phyloP scores from a whole-genome alignment of 2,797 vertebrate species.

The Leptatherina wallacei region DNA sequence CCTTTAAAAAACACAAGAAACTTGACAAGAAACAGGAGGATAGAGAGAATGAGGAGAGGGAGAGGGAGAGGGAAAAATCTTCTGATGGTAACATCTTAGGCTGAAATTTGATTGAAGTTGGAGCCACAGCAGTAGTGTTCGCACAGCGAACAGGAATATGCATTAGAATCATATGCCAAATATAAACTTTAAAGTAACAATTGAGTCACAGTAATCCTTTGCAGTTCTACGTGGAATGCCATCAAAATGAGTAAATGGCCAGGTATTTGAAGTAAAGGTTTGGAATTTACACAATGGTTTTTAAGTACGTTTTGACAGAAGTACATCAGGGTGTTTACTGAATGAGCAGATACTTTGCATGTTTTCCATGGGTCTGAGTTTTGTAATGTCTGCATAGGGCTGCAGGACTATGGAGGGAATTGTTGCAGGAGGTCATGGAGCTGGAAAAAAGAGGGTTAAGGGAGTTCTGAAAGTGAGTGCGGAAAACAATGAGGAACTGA shows the following conservation, averaged over 20 bases:
- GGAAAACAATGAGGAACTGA: constrained; percentile 61
- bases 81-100: constrained; percentile 21
- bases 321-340: constrained; percentile 19
- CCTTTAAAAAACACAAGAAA: constrained; percentile 3
- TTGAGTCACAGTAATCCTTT: not conserved
- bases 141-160: constrained; percentile 24
- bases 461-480: constrained; percentile 53
- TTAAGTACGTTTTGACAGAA: not conserved
- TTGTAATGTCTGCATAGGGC: constrained; percentile 18
- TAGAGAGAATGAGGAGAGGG: constrained; percentile 1
- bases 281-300: not conserved
- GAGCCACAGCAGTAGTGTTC: constrained; percentile 27
- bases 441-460: constrained; percentile 35
- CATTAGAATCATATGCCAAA: constrained; percentile 14
- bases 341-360: not conserved
- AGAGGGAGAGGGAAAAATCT: constrained; percentile 6
- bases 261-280: not conserved
- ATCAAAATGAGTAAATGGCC: constrained; percentile 14
- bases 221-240: not conserved
- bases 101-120: constrained; percentile 42
- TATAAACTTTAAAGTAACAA: constrained; percentile 18
- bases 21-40: constrained; percentile 28
- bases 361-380: constrained; percentile 9
- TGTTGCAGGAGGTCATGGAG: constrained; percentile 36
- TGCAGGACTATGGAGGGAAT: constrained; percentile 36